These are phyloP conservation scores for Sanderia malayensis DNA, from an alignment of 30 jellyfish, hydroid and myxozoan genomes.

Conservation along the genomic window DNA sequence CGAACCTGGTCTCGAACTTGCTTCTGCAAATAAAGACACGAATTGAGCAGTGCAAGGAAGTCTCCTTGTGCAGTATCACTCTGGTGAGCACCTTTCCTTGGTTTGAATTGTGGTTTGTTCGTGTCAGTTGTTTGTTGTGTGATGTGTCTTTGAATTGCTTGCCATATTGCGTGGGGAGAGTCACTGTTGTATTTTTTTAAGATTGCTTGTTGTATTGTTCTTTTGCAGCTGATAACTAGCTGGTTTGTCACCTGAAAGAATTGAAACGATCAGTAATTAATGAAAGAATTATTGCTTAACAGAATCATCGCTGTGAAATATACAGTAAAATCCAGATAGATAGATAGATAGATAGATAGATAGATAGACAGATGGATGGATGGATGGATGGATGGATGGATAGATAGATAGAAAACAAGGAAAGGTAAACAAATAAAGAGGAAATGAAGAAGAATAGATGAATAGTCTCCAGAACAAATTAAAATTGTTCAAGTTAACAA, in stretches of 20 bases:
- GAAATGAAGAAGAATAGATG: too few species aligned
- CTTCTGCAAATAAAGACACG: constrained; percentile 51
- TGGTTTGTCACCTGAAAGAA: constrained; percentile 57
- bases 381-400: too few species aligned
- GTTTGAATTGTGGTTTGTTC: constrained; percentile 7
- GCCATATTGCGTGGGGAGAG: constrained; percentile 21
- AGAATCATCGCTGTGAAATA: too few species aligned
- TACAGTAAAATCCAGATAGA: too few species aligned
- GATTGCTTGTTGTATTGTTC: constrained; percentile 28
- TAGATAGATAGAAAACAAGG: too few species aligned
- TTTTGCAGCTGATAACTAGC: constrained; percentile 53
- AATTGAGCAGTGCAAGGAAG: constrained; percentile 22
- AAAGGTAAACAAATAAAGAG: too few species aligned
- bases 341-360: too few species aligned
- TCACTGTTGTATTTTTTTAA: constrained; percentile 5
- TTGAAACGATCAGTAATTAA: too few species aligned
- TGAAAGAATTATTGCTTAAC: too few species aligned
- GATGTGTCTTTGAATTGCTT: constrained; percentile 44
- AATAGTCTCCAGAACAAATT: too few species aligned
- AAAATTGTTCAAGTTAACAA: too few species aligned
- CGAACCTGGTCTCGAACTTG: constrained; percentile 63
- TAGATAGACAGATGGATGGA: too few species aligned
- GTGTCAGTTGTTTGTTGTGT: background rate
- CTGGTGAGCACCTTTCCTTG: constrained; percentile 28
- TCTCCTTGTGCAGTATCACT: constrained; percentile 22